Evolutionary conservation across 2,113 vertebrate genomes (phyloP).

Genomic region (Apteryx owenii): DNA sequence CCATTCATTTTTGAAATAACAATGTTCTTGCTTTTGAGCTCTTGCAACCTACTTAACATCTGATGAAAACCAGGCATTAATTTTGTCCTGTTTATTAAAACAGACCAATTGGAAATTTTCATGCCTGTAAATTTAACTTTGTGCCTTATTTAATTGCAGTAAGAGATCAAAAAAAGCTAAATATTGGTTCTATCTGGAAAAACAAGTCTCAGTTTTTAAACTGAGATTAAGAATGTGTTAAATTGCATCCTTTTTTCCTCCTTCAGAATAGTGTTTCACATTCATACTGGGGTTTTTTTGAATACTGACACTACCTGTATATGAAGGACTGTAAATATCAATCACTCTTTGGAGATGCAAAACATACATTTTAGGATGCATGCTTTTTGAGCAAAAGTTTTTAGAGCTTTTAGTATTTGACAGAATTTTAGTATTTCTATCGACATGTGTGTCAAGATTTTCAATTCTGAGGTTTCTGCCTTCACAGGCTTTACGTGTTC

Average conservation of each 20-base stretch:
- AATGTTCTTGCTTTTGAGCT: slow-evolving; percentile 1
- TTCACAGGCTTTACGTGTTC: neutral
- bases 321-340: slow-evolving; percentile 32
- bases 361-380: neutral
- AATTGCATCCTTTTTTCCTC: neutral
- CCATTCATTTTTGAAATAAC: slow-evolving; percentile 48
- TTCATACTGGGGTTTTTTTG: neutral
- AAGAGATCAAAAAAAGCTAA: neutral
- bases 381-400: slow-evolving; percentile 1
- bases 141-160: neutral
- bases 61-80: slow-evolving; percentile 50
- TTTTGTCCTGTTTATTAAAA: slow-evolving; percentile 21
- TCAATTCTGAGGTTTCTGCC: neutral
- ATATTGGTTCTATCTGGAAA: neutral
- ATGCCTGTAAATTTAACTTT: slow-evolving; percentile 15
- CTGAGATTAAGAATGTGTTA: neutral
- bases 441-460: neutral
- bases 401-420: neutral
- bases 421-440: neutral
- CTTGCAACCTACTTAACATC: neutral
- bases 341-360: neutral
- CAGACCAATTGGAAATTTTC: neutral
- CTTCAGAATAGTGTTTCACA: neutral
- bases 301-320: neutral
- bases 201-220: slow-evolving; percentile 1